phyloP scores from a whole-genome alignment of 1,140 invertebrate genomes.

The Paramacrobiotus metropolitanus region DNA sequence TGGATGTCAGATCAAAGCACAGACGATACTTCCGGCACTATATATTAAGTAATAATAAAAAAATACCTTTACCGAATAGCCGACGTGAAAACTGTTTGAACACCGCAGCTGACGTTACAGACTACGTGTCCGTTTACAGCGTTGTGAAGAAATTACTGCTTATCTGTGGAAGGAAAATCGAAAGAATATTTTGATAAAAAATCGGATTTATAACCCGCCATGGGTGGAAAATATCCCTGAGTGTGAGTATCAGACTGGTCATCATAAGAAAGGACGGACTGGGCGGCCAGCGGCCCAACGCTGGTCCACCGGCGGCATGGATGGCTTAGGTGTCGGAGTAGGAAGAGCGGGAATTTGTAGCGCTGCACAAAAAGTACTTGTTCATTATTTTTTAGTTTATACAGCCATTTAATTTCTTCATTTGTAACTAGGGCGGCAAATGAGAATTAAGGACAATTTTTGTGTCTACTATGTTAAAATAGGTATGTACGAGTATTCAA shows the following conservation, averaged over 20 bases:
- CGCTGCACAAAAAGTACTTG: too few relatives aligned
- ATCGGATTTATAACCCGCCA: not conserved
- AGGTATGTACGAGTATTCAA: too few relatives aligned
- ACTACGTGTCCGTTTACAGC: too few relatives aligned
- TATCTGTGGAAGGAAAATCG: too few relatives aligned
- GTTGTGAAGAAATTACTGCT: too few relatives aligned
- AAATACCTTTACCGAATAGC: not conserved
- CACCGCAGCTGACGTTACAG: too few relatives aligned
- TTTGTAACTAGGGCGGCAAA: too few relatives aligned
- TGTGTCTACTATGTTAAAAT: too few relatives aligned
- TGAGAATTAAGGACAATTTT: too few relatives aligned
- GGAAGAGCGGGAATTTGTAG: constrained; percentile 38
- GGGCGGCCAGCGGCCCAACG: constrained; percentile 50
- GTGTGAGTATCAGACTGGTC: constrained; percentile 38
- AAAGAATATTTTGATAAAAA: not conserved
- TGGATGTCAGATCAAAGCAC: constrained; percentile 48
- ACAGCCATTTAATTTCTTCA: too few relatives aligned
- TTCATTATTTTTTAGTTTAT: too few relatives aligned
- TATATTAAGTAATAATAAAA: constrained; percentile 13
- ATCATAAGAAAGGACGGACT: constrained; percentile 33
- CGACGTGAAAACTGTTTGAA: not conserved
- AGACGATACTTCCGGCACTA: constrained; percentile 50
- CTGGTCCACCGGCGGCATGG: constrained; percentile 39
- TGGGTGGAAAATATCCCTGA: too few relatives aligned
- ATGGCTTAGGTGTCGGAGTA: constrained; percentile 38